Conservation (phyloP, 2,888 invertebrate genomes). For the Darwinula stevensoni region DNA sequence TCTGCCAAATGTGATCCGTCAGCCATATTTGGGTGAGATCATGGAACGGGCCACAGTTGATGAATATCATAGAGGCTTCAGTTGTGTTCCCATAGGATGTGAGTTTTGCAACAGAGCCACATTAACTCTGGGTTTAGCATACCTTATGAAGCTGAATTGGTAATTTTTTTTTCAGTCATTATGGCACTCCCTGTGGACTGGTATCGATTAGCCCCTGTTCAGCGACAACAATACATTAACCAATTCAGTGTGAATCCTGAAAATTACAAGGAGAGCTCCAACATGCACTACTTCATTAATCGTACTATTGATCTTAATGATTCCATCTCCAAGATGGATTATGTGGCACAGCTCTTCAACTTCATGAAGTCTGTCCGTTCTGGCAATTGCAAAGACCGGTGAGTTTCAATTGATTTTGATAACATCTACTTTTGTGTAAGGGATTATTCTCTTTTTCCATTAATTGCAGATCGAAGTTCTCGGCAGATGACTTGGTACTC, state of each 20-base stretch:
- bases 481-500: slow-evolving; percentile 37
- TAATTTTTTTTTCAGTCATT: slow-evolving; percentile 32
- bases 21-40: slow-evolving; percentile 76
- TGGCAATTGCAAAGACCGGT: background rate
- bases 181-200: slow-evolving; percentile 57
- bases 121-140: slow-evolving; percentile 8
- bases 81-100: slow-evolving; percentile 76
- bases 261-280: background rate
- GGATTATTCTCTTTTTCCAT: background rate
- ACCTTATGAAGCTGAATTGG: slow-evolving; percentile 11
- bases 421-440: too few species aligned
- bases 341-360: background rate
- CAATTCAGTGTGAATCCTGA: background rate
- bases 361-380: background rate
- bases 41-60: slow-evolving; percentile 71
- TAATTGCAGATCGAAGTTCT: slow-evolving; percentile 22
- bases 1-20: slow-evolving; percentile 51
- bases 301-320: background rate
- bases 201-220: slow-evolving; percentile 35
- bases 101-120: slow-evolving; percentile 14
- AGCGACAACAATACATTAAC: slow-evolving; percentile 41
- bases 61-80: slow-evolving; percentile 59
- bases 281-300: too few species aligned
- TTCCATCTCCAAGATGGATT: background rate
- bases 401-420: background rate